A percentile compares a stretch with the other conserved stretches of the same genome.
Evolutionary conservation across 1,140 invertebrate species (phyloP).

Genomic region (Aphelenchoides avenae): DNA sequence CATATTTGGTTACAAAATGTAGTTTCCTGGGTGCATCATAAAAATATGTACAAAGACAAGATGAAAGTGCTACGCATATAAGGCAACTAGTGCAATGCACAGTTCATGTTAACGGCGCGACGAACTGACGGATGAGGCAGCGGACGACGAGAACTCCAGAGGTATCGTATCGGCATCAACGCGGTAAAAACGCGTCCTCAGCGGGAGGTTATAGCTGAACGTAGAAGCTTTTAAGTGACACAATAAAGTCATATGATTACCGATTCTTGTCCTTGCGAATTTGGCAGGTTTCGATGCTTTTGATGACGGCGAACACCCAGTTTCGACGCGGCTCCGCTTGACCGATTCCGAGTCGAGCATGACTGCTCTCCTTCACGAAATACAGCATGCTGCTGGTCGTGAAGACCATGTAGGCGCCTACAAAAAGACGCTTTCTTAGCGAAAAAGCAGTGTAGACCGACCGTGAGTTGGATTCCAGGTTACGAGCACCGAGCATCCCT

Average conservation of each 20-base stretch:
- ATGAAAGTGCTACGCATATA: neutral
- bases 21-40: no score
- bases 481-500: constrained; percentile 32
- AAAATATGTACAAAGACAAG: no score
- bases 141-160: neutral
- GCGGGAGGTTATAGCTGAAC: constrained; percentile 43
- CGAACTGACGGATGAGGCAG: neutral
- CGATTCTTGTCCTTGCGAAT: constrained; percentile 35
- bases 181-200: constrained; percentile 44
- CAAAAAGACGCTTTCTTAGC: neutral
- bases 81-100: neutral
- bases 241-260: constrained; percentile 14
- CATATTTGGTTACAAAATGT: no score
- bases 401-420: constrained; percentile 11
- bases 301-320: constrained; percentile 41
- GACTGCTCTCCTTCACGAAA: constrained; percentile 37
- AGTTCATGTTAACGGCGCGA: constrained; percentile 1
- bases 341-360: constrained; percentile 29
- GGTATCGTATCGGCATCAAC: constrained; percentile 36
- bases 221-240: neutral
- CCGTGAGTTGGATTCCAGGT: constrained; percentile 26
- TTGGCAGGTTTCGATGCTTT: constrained; percentile 37
- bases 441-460: constrained; percentile 22
- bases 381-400: constrained; percentile 15
- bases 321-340: constrained; percentile 10